Evolutionary conservation across 1,140 invertebrate species (phyloP).

Genomic region (Lethrus apterus): DNA sequence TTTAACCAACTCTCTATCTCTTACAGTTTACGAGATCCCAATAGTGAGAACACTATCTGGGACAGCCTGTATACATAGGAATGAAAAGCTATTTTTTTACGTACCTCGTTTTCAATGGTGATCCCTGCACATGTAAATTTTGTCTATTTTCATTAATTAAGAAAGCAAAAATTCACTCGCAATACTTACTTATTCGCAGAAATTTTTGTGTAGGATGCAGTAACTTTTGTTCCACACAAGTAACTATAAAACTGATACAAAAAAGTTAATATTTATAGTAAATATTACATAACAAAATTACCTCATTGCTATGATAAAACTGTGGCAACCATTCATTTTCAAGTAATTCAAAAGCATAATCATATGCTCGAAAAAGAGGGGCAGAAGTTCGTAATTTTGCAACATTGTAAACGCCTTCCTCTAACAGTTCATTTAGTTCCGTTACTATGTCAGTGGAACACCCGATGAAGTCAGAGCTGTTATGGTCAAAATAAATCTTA

Average conservation of each 20-base stretch:
- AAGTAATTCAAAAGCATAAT: conserved; percentile 67
- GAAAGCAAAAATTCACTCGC: not conserved
- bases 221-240: conserved; percentile 55
- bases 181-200: conserved; percentile 24
- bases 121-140: conserved; percentile 23
- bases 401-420: conserved; percentile 56
- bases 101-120: conserved; percentile 32
- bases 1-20: no score
- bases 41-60: no score
- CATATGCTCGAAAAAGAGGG: conserved; percentile 74
- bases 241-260: conserved; percentile 60
- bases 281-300: conserved; percentile 37
- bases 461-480: conserved; percentile 58
- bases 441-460: conserved; percentile 57
- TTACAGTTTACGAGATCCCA: no score
- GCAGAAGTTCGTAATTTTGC: conserved; percentile 69
- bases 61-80: no score
- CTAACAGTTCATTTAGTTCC: conserved; percentile 58
- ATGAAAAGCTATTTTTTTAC: not conserved
- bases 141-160: conserved; percentile 2
- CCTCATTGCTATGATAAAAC: conserved; percentile 78
- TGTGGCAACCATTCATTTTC: conserved; percentile 69
- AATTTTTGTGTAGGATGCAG: conserved; percentile 46
- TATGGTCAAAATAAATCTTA: conserved; percentile 58
- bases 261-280: conserved; percentile 3